Percentiles rank a stretch among this genome's conserved stretches.
Evolutionary conservation across 2,888 invertebrate genomes (phyloP).

Genomic region (Leucoma salicis): DNA sequence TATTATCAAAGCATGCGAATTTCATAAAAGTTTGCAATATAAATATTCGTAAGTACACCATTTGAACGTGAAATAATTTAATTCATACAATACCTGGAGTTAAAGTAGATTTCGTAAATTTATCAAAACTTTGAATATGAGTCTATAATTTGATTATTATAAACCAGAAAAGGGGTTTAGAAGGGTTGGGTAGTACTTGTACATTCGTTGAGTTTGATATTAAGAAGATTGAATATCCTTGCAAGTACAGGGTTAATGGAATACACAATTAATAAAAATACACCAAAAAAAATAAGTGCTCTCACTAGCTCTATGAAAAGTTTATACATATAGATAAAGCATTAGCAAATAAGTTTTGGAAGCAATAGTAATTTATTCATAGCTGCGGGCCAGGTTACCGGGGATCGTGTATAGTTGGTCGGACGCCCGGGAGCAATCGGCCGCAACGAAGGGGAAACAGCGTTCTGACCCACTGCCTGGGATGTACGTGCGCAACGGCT

Average conservation of each 20-base stretch:
- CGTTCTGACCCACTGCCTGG: conserved; percentile 65
- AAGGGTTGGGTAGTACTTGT: too few relatives aligned
- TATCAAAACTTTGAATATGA: too few relatives aligned
- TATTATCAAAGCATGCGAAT: conserved; percentile 37
- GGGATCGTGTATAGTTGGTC: conserved; percentile 72
- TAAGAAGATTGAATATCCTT: too few relatives aligned
- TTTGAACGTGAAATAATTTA: conserved; percentile 8
- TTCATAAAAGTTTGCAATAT: conserved; percentile 14
- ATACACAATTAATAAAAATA: conserved; percentile 5
- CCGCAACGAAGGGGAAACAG: conserved; percentile 61
- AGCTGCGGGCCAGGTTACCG: conserved; percentile 57
- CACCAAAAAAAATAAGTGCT: conserved; percentile 25
- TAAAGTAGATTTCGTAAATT: neutral
- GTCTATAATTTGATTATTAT: too few relatives aligned
- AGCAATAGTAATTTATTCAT: conserved; percentile 50
- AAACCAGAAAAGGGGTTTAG: too few relatives aligned
- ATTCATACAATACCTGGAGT: conserved; percentile 13
- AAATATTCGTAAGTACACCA: conserved; percentile 7
- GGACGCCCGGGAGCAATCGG: conserved; percentile 57
- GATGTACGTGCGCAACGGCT: conserved; percentile 66
- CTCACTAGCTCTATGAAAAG: conserved; percentile 29
- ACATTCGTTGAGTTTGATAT: too few relatives aligned
- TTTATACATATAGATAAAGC: conserved; percentile 35
- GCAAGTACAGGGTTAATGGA: neutral
- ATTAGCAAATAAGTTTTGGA: conserved; percentile 48